Base-by-base conservation (phyloP, 2,888 invertebrate species). In the Pimpla rufipes region DNA sequence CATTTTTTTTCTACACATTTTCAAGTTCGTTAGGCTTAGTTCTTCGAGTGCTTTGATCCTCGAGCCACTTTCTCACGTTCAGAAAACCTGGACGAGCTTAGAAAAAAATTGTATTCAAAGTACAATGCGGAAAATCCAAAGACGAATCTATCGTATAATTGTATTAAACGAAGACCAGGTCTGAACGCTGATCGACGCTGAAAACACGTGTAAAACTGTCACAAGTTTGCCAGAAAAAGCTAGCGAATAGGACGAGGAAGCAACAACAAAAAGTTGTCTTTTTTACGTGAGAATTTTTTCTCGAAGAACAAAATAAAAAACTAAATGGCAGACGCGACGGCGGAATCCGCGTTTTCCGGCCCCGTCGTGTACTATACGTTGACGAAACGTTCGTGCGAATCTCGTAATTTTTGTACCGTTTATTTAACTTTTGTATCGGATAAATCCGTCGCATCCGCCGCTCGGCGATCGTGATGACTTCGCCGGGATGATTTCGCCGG, bases 331-430 rank as follows among this genome's bases (percentile, higher is more conserved):
- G n/a, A n/a, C n/a, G n/a, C n/a, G n/a, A n/a, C n/a, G n/a, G n/a
- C n/a, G n/a, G n/a, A n/a, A n/a, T n/a, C n/a, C n/a, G 35, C 18
- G 18, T 50, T 68, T 68, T 40, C 5, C 35, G 23, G 8, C n/a
- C 50, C 40, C n/a, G 40, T 35, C 11, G 62, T 40, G 29, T 73
- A 64, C n/a, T 35, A 71, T 10, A 45, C 42, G 40, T 21, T 78
- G 73, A 50, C 29, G 29, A 29, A 47, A 52, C 52, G 23, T 45
- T 81, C 57, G 23, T 68, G 68, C 40, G 64, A 74, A 50, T 57
- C 47, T 64, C 62, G 16, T 42, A 35, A 82, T 42, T 59, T 74
- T 55, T 64, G 16, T 81, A 80, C 55, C 21, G 23, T 57, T 70
- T n/a, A 47, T 66, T 74, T 67, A 64, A 68, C 8, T 75, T 50